Evolutionary conservation across 1,140 invertebrate genomes (phyloP), one percentile per base, ranked within the genome.

Genomic region (Drosophila equinoxialis): DNA sequence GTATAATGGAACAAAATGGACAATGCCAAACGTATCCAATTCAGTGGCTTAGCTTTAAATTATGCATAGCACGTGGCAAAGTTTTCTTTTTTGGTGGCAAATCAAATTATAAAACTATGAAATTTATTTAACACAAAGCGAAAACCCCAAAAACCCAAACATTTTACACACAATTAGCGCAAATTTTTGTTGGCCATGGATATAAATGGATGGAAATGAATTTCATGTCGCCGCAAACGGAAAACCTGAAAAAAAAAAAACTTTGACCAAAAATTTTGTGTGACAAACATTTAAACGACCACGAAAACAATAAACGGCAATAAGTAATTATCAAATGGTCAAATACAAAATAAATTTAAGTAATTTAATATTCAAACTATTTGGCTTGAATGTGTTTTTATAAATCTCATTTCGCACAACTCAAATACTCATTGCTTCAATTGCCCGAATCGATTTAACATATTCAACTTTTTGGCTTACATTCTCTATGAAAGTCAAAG

Each of bases 121-220:
- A 59, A 59, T 51, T 51, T 51, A 51, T 51, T 51, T 51, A 39
- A 37, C 57, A 11, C 57, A 37, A 39, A 59, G 45, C 20, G 17
- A 23, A 30, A 59, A 14, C 33, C n/a, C 54, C 57, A 59, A 37
- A 59, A 58, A 59, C 33, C 57, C 4, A 59, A 59, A 33, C 35
- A 39, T 59, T 59, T 59, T 59, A 59, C 57, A 59, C 57, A 59
- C 57, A 59, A 59, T 59, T 59, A 59, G 57, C 57, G 33, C 10
- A 20, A 20, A 37, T 59, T 59, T 39, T 20, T 35, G 14, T 37
- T 59, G 57, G 33, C 57, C 14, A 59, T 59, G 33, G 33, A 20
- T 10, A 59, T 39, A 39, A 39, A 59, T 59, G 57, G 57, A 59
- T 37, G 35, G 35, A 37, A 17, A 35, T 58, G 55, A n/a, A 35